Conservation (phyloP, 2,888 invertebrate genomes). For the Nymphalis polychloros region DNA sequence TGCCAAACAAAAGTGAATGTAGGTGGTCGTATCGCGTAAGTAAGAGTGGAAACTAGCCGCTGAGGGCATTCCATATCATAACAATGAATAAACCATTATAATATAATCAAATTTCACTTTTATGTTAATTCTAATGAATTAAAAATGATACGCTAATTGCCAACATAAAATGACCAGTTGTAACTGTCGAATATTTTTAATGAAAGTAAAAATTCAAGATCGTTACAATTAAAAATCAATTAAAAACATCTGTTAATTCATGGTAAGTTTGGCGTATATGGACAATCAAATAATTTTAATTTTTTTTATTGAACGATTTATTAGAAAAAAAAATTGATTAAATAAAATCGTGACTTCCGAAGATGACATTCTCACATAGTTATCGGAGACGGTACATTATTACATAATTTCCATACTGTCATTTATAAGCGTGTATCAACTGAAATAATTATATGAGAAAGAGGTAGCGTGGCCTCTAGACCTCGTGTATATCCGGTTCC, state of each 20-base stretch:
- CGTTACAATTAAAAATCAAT: slow-evolving; percentile 1
- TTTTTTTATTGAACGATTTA: no score
- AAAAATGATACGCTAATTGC: slow-evolving; percentile 9
- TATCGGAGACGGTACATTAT: slow-evolving; percentile 1
- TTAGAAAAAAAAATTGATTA: not conserved
- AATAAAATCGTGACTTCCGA: no score
- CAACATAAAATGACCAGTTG: not conserved
- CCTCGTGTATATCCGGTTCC: slow-evolving; percentile 72
- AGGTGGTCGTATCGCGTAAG: slow-evolving; percentile 57
- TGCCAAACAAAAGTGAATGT: slow-evolving; percentile 78
- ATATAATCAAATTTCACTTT: slow-evolving; percentile 27
- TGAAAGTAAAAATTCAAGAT: slow-evolving; percentile 13
- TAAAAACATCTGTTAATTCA: not conserved
- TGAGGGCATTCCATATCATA: slow-evolving; percentile 22
- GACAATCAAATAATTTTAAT: no score
- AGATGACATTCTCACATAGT: not conserved
- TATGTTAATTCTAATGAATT: not conserved
- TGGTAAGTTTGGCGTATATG: no score
- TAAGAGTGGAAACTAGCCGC: slow-evolving; percentile 54
- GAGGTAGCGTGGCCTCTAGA: slow-evolving; percentile 53
- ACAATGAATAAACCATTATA: slow-evolving; percentile 28
- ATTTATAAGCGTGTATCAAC: slow-evolving; percentile 3
- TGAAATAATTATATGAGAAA: slow-evolving; percentile 40
- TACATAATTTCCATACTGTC: slow-evolving; percentile 24
- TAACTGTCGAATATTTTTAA: not conserved